A percentile compares a stretch with the other conserved stretches of the same genome.
phyloP scores from a whole-genome alignment of 37 sponge, comb jelly and placozoan genomes.

The Mnemiopsis leidyi region DNA sequence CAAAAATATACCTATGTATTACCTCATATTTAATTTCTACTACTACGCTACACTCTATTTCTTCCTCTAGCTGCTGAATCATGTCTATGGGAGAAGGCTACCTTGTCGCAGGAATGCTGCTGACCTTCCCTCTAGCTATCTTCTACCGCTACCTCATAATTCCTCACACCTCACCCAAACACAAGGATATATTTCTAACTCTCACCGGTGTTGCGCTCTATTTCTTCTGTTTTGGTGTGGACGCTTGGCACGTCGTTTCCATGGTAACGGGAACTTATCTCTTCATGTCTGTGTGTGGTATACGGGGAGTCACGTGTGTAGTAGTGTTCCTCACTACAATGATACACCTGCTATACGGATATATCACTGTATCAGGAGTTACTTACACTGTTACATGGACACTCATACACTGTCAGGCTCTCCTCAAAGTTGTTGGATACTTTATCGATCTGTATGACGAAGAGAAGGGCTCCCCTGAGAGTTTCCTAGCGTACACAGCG shows the following conservation, averaged over 20 bases:
- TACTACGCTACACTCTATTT: background rate
- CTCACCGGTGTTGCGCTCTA: conserved; percentile 13
- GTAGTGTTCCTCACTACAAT: background rate
- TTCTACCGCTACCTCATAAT: conserved; percentile 22
- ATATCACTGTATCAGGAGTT: conserved; percentile 38
- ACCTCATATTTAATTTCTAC: too few species aligned
- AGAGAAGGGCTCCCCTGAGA: background rate
- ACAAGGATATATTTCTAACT: conserved; percentile 26
- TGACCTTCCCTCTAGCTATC: conserved; percentile 27
- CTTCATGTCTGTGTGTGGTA: background rate
- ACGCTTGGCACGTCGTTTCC: background rate
- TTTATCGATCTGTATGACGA: background rate
- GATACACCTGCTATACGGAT: conserved; percentile 49
- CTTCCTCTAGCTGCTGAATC: background rate
- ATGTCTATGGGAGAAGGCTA: conserved; percentile 31
- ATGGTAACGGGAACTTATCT: background rate
- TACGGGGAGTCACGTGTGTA: background rate
- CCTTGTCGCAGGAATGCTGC: background rate
- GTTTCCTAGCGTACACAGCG: conserved; percentile 2
- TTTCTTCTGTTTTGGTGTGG: conserved; percentile 12
- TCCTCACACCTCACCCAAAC: conserved; percentile 21
- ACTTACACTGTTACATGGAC: conserved; percentile 60
- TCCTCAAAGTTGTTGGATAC: conserved; percentile 8
- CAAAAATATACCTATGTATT: background rate
- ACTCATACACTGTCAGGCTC: conserved; percentile 7